Evolutionary conservation across 2,797 vertebrate species (phyloP), one percentile per base, ranked within the genome.

Genomic region (Echeneis naucrates): DNA sequence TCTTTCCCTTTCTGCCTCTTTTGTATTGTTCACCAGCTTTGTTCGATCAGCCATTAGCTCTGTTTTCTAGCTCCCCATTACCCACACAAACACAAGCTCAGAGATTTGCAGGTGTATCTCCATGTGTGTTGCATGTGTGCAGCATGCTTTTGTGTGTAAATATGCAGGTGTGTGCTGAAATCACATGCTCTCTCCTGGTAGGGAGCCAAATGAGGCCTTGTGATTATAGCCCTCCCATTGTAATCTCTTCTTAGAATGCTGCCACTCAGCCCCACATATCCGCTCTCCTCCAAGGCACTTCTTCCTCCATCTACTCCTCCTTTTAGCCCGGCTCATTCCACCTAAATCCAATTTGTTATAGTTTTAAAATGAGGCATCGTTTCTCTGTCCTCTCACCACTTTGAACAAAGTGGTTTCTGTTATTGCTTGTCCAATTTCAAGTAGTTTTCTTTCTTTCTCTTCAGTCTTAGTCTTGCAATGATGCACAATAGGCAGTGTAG

Each of bases 301-400:
- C 64, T 57, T 47, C 59, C 76, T 75, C 55, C 64, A 62, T 70
- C 81, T 75, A 72, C 75, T 79, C 69, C 62, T 81, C 63, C 27
- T 78, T 81, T 67, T 75, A 79, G 82, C 83, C 64, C 58, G 66
- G 66, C 78, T 75, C 67, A 82, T 81, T 89, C 75, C 56, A 73
- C 63, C 80, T 87, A 86, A 92, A 92, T 91, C 84, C 85, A 91
- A 90, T 93, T 92, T 92, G 88, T 87, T 88, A 88, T 77, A 66
- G 78, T 77, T 81, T 90, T 89, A 77, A 91, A 89, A 87, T 86
- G 82, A 89, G 85, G 63, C 85, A 75, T 79, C 37, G 64, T 85
- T 85, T 87, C 81, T 77, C 66, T 80, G 71, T 81, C 77, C 75
- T 80, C 65, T 84, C 21, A 21, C 88, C 82, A 83, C 83, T 88